These are phyloP conservation scores for Zosterops borbonicus DNA, from an alignment of 2,113 vertebrate species.

Conservation along the genomic window DNA sequence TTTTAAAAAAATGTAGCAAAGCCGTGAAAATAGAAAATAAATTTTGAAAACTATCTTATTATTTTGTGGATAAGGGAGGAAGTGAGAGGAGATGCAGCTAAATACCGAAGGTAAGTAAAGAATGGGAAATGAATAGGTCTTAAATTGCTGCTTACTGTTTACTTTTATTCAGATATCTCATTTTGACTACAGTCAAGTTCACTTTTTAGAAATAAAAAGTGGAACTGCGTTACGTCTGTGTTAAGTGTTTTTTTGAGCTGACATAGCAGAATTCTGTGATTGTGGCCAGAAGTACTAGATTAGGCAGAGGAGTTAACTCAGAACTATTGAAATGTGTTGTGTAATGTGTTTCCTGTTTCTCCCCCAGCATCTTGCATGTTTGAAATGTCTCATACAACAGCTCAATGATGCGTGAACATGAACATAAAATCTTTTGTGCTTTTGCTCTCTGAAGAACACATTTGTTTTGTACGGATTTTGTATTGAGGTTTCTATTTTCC, in stretches of 20 bases:
- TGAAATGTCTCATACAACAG: background rate
- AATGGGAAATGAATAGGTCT: background rate
- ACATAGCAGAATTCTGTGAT: background rate
- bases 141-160: background rate
- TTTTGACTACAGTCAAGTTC: background rate
- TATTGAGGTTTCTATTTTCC: background rate
- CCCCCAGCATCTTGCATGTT: background rate
- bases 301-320: background rate
- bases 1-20: background rate
- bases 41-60: background rate
- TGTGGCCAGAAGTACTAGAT: background rate
- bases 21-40: background rate
- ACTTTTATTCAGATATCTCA: background rate
- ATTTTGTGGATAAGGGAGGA: background rate
- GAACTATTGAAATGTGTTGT: background rate
- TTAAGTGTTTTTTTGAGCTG: background rate
- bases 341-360: background rate
- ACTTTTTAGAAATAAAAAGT: background rate
- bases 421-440: background rate
- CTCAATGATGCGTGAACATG: background rate
- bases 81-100: background rate
- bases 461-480: background rate
- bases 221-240: background rate
- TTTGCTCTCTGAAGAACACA: background rate
- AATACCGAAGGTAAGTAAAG: background rate